Evolutionary conservation across 2,888 invertebrate genomes (phyloP).

Genomic region (Eledona agricola): DNA sequence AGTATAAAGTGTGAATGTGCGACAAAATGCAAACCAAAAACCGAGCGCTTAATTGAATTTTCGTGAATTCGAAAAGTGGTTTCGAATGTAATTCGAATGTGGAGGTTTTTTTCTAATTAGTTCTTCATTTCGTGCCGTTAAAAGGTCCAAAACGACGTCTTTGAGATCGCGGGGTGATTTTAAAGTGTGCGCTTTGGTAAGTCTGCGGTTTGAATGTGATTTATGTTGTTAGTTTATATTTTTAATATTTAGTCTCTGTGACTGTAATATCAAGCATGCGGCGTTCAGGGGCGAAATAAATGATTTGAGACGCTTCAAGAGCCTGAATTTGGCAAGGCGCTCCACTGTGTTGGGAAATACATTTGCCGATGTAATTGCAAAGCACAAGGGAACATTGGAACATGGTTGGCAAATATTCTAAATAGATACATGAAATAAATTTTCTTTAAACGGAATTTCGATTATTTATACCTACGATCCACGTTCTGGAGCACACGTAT

Average conservation of each 20-base stretch:
- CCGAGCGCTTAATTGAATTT: no score
- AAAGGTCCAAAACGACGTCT: conserved; percentile 4
- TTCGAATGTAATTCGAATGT: no score
- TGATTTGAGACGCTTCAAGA: conserved; percentile 33
- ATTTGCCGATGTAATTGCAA: conserved; percentile 36
- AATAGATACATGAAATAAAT: conserved; percentile 42
- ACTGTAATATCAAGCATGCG: conserved; percentile 35
- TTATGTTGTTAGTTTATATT: conserved; percentile 30
- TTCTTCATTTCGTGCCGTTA: conserved; percentile 17
- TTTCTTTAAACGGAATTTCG: conserved; percentile 46
- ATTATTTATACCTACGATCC: conserved; percentile 44
- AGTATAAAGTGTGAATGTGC: no score
- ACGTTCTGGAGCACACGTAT: conserved; percentile 33
- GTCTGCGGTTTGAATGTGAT: conserved; percentile 20
- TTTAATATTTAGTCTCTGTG: conserved; percentile 34
- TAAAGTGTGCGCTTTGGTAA: conserved; percentile 5
- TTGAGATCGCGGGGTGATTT: conserved; percentile 5
- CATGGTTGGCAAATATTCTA: conserved; percentile 42
- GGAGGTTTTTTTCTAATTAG: conserved; percentile 10
- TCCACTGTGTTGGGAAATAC: conserved; percentile 36
- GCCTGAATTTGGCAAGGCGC: conserved; percentile 32
- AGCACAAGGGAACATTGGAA: conserved; percentile 24
- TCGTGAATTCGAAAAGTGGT: no score
- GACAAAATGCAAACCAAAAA: no score
- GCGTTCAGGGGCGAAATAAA: conserved; percentile 32